A percentile compares a stretch with the other conserved stretches of the same genome.
Conservation (phyloP, 2,797 vertebrate species). For the Siniperca scherzeri region DNA sequence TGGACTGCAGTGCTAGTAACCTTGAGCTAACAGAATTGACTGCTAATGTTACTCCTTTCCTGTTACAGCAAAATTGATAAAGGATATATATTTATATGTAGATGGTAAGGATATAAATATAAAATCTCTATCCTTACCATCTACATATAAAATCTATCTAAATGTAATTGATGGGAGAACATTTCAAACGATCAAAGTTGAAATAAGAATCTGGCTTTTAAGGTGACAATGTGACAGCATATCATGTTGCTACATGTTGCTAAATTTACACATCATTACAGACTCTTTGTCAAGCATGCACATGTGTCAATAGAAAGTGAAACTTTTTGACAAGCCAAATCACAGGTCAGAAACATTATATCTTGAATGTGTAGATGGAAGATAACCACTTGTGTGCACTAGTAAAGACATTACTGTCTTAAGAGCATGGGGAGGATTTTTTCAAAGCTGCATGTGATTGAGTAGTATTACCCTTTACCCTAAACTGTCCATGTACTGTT, state of each 20-base stretch:
- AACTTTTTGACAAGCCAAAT: not conserved
- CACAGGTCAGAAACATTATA: not conserved
- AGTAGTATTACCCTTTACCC: constrained; percentile 70
- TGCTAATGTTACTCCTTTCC: not conserved
- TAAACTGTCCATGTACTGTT: constrained; percentile 54
- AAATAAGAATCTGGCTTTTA: not conserved
- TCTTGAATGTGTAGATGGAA: not conserved
- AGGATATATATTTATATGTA: too few species aligned
- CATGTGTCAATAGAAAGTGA: not conserved
- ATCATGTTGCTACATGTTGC: too few species aligned
- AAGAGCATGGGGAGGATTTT: constrained; percentile 33
- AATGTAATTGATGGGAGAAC: not conserved
- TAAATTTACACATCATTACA: not conserved
- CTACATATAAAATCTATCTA: not conserved
- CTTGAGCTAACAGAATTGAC: constrained; percentile 6
- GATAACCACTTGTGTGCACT: constrained; percentile 10
- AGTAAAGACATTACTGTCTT: constrained; percentile 42
- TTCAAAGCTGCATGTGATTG: constrained; percentile 49
- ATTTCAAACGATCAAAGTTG: not conserved
- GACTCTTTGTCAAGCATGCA: not conserved
- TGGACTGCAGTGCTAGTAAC: constrained; percentile 8
- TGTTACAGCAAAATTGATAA: not conserved
- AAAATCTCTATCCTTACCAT: not conserved
- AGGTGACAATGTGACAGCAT: not conserved
- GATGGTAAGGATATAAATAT: not conserved